Evolutionary conservation across 2,797 vertebrate species (phyloP), one percentile per base, ranked within the genome.

Genomic region (Otolemur crassicaudatus): DNA sequence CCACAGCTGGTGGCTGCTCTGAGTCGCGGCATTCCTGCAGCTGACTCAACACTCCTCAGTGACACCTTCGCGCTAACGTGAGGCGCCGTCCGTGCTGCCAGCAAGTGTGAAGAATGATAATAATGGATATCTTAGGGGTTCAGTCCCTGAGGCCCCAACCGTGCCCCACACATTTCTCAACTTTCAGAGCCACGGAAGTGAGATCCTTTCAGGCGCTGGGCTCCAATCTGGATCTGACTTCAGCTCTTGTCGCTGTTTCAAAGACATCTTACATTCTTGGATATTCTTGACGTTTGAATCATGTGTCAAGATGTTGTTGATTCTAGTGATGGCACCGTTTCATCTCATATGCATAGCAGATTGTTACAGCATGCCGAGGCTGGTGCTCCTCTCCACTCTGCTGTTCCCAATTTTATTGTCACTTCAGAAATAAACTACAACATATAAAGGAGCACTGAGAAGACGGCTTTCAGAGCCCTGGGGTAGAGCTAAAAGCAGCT

Each of bases 271-370:
- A 87, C 77, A 96, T 96, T 96, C 94, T 94, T 97, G 90, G 97
- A 97, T 97, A 97, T 96, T 97, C 96, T 94, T 97, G 95, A 97
- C 79, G 65, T 97, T 95, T 97, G 95, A 97, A 95, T 97, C 94
- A 95, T 97, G 97, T 97, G 94, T 97, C 98, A 98, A 98, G 98
- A 97, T 97, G 95, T 83, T 98, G 97, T 93, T 95, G 96, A 94
- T 94, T 87, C 94, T 97, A 76, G 94, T 77, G 14, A 85, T 96
- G 86, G 97, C 95, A 94, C 56, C 72, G 25, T 84, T 95, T 97
- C 10, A 70, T 86, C 94, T 95, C 97, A 85, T 94, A 96, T 88
- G 97, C 82, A 95, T 25, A 94, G 93, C 92, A 79, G 95, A 93
- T 95, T 96, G 96, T 95, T 97, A 96, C 95, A 90, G 87, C 56